Evolutionary conservation across 2,888 invertebrate species (phyloP).

Genomic region (Pheosia gnoma): DNA sequence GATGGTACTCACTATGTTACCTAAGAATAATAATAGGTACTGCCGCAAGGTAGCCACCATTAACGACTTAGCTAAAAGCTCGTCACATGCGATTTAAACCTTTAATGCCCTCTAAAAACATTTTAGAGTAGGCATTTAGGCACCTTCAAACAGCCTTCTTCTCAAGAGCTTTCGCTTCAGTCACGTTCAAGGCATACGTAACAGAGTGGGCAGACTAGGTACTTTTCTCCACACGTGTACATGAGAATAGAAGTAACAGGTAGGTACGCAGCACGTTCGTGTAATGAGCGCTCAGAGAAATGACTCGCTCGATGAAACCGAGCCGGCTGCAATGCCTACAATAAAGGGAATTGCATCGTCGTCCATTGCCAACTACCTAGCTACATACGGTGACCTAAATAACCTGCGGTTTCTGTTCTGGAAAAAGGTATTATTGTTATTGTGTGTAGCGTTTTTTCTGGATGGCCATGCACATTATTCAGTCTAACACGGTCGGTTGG

Average conservation of each 20-base stretch:
- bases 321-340: slow-evolving; percentile 41
- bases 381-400: slow-evolving; percentile 30
- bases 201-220: not conserved
- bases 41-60: too few species aligned
- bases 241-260: slow-evolving; percentile 18
- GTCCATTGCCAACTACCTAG: slow-evolving; percentile 30
- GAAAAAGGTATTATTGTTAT: slow-evolving; percentile 11
- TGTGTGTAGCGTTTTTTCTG: too few species aligned
- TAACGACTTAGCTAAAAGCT: slow-evolving; percentile 21
- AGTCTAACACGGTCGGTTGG: too few species aligned
- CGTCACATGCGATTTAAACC: slow-evolving; percentile 11
- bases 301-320: slow-evolving; percentile 44
- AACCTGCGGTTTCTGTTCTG: slow-evolving; percentile 5
- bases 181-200: not conserved
- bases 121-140: not conserved
- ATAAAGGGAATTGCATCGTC: slow-evolving; percentile 49
- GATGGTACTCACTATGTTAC: too few species aligned
- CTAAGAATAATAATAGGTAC: too few species aligned
- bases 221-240: slow-evolving; percentile 10
- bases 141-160: not conserved
- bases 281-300: slow-evolving; percentile 46
- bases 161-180: not conserved
- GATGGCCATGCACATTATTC: too few species aligned
- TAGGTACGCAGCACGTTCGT: slow-evolving; percentile 14
- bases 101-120: not conserved